Percentiles rank a stretch among this genome's conserved stretches.
phyloP scores from a whole-genome alignment of 2,888 invertebrate species.

The Sarcophaga rosellei region DNA sequence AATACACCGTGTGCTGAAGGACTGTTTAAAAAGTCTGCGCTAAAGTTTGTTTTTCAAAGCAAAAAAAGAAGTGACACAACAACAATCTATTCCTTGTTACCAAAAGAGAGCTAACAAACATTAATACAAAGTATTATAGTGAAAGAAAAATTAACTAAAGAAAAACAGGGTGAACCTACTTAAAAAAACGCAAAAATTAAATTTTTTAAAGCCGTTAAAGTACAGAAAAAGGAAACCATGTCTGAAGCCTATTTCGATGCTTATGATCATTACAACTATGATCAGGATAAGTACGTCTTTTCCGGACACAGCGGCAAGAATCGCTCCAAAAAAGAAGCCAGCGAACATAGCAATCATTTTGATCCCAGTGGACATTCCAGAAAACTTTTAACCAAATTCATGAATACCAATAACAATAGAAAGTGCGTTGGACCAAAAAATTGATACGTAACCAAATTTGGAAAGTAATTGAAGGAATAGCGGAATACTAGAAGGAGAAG shows the following conservation, averaged over 20 bases:
- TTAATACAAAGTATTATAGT: slow-evolving; percentile 13
- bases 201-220: slow-evolving; percentile 20
- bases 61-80: slow-evolving; percentile 16
- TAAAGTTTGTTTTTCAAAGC: slow-evolving; percentile 24
- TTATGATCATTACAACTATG: slow-evolving; percentile 97
- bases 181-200: slow-evolving; percentile 19
- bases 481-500: slow-evolving; percentile 25
- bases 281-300: slow-evolving; percentile 94
- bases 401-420: slow-evolving; percentile 92
- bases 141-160: slow-evolving; percentile 13
- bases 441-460: slow-evolving; percentile 65
- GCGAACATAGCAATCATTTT: slow-evolving; percentile 93
- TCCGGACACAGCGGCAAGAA: slow-evolving; percentile 95
- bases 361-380: slow-evolving; percentile 96
- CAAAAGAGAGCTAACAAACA: slow-evolving; percentile 23
- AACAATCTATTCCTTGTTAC: slow-evolving; percentile 17
- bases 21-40: slow-evolving; percentile 36
- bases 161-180: not conserved
- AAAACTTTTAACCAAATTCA: slow-evolving; percentile 92
- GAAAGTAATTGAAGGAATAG: slow-evolving; percentile 47
- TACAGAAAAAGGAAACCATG: slow-evolving; percentile 82
- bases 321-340: slow-evolving; percentile 93
- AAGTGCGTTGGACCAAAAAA: slow-evolving; percentile 81
- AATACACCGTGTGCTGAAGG: slow-evolving; percentile 44
- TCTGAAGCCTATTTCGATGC: slow-evolving; percentile 93